A percentile compares a stretch with the other conserved stretches of the same genome.
Conservation (phyloP, 2,113 vertebrate species). For the Toxotes jaculatrix region DNA sequence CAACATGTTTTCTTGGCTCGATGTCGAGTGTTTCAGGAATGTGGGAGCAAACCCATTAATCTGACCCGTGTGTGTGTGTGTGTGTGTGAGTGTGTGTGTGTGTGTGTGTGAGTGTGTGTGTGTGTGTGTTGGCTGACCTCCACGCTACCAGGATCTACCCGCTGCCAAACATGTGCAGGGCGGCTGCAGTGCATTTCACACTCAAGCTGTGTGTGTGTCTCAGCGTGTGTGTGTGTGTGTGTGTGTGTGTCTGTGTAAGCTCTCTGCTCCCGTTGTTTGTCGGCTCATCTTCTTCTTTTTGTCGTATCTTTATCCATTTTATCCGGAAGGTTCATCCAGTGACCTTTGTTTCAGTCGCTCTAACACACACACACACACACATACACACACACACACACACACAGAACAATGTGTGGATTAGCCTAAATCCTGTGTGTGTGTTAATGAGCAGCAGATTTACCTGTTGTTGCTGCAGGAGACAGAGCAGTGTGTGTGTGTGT, state of each 20-base stretch:
- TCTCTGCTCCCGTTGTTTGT: not conserved
- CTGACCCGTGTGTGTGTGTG: constrained; percentile 20
- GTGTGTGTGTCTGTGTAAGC: not conserved
- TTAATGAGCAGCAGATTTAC: constrained; percentile 38
- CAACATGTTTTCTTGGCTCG: constrained; percentile 23
- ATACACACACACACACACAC: no score
- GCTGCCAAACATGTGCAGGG: constrained; percentile 54
- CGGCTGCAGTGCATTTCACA: constrained; percentile 48
- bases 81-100: constrained; percentile 8
- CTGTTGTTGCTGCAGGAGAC: constrained; percentile 21
- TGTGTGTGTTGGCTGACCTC: constrained; percentile 52
- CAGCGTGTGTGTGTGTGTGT: not conserved
- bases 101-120: constrained; percentile 1
- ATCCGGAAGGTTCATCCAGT: not conserved
- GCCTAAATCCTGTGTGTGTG: constrained; percentile 31
- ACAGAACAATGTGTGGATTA: constrained; percentile 45
- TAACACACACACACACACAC: not conserved
- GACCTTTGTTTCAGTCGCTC: not conserved
- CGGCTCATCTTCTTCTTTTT: not conserved
- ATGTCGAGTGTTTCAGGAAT: constrained; percentile 21
- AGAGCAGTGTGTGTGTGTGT: no score
- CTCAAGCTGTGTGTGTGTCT: constrained; percentile 36
- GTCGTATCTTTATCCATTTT: not conserved
- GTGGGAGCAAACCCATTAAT: constrained; percentile 3
- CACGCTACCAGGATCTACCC: constrained; percentile 37